Percentiles rank a stretch among this genome's conserved stretches.
Evolutionary conservation across 1,140 invertebrate genomes (phyloP).

Genomic region (Nymphalis io): DNA sequence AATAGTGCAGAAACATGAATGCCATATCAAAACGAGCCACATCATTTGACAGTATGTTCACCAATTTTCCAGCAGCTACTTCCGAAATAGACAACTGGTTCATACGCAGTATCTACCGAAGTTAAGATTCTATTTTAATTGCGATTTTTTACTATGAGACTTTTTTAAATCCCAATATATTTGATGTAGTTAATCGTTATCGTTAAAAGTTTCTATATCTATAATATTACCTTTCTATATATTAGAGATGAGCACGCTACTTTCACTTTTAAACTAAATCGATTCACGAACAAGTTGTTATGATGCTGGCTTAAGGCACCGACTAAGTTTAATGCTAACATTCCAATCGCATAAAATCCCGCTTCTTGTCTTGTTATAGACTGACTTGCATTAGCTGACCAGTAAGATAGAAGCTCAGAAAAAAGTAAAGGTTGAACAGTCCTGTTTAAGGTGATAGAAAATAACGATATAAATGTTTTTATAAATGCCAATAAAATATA

Average conservation of each 20-base stretch:
- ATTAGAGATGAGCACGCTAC: constrained; percentile 81
- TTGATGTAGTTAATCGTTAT: no score
- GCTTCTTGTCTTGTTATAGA: constrained; percentile 52
- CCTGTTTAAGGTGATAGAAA: constrained; percentile 40
- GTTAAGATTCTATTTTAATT: neutral
- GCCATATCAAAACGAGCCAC: constrained; percentile 84
- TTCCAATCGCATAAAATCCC: constrained; percentile 60
- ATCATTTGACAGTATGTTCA: constrained; percentile 93
- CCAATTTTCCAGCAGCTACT: constrained; percentile 90
- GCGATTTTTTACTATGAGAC: no score
- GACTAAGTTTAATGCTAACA: constrained; percentile 64
- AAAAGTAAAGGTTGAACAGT: constrained; percentile 80
- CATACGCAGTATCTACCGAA: constrained; percentile 81
- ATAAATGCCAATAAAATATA: neutral
- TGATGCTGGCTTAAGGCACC: constrained; percentile 65
- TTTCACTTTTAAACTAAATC: constrained; percentile 76
- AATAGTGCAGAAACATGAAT: constrained; percentile 82
- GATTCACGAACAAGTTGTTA: constrained; percentile 56
- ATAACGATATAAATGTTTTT: neutral
- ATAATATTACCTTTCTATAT: constrained; percentile 83
- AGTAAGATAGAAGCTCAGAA: constrained; percentile 81
- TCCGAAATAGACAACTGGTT: constrained; percentile 85
- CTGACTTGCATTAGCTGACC: constrained; percentile 57
- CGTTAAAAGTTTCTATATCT: no score
- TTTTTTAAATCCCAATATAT: no score